Conservation (phyloP, 2,113 vertebrate genomes). For the Megaceryle torquata region DNA sequence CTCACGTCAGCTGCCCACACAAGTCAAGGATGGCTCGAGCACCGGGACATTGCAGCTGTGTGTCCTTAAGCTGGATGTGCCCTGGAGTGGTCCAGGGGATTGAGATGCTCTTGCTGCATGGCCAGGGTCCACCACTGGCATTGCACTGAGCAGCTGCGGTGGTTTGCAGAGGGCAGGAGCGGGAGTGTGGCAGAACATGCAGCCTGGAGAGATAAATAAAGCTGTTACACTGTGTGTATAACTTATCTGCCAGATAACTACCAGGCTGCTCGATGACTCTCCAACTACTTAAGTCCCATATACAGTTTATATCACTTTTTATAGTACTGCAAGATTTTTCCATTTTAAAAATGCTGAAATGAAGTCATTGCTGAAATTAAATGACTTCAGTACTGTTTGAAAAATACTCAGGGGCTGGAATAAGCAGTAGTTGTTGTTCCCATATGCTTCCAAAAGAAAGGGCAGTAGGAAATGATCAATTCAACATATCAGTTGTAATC, state of each 20-base stretch:
- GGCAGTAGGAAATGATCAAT: neutral
- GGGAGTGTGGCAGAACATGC: neutral
- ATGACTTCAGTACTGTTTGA: neutral
- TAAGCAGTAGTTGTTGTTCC: neutral
- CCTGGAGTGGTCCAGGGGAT: neutral
- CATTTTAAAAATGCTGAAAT: neutral
- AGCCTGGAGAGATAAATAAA: neutral
- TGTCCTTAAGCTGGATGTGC: neutral
- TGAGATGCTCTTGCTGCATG: accelerated
- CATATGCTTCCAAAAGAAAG: neutral
- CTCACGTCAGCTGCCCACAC: neutral
- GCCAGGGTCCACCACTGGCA: neutral
- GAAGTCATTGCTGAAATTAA: neutral
- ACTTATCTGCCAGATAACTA: neutral
- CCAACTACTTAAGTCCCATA: neutral
- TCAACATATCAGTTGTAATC: neutral
- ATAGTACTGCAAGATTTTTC: neutral
- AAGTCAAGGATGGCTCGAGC: neutral
- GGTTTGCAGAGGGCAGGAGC: neutral
- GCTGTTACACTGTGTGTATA: neutral
- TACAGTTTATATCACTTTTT: neutral
- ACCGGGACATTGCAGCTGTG: neutral
- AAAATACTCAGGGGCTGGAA: neutral
- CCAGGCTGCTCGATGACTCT: neutral
- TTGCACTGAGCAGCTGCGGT: neutral